Conservation (phyloP, 1,140 invertebrate genomes). For the Drosophila dunni region DNA sequence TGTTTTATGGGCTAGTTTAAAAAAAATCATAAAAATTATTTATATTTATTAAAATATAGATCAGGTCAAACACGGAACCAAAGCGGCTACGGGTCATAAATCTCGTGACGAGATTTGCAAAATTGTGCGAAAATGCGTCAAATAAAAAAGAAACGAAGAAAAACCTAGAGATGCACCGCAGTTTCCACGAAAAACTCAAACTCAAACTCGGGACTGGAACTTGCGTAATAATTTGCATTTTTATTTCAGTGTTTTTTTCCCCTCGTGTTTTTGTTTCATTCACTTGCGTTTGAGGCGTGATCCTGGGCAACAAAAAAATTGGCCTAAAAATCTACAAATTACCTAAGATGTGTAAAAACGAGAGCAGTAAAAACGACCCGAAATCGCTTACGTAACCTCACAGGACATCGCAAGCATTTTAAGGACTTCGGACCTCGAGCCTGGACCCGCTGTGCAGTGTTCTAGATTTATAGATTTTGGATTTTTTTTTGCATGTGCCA, state of each 20-base stretch:
- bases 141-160: constrained; percentile 32
- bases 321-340: constrained; percentile 78
- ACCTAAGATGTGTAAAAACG: constrained; percentile 74
- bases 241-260: constrained; percentile 33
- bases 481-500: constrained; percentile 56
- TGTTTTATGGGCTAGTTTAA: constrained; percentile 72
- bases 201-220: constrained; percentile 21
- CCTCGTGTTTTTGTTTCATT: constrained; percentile 47
- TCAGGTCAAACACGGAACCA: constrained; percentile 53
- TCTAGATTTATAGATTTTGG: constrained; percentile 18
- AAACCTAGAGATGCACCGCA: constrained; percentile 32
- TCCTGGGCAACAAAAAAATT: constrained; percentile 57
- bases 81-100: constrained; percentile 21
- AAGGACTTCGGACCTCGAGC: neutral
- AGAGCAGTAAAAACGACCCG: constrained; percentile 36
- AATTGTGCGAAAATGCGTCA: constrained; percentile 1
- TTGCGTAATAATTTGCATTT: constrained; percentile 82
- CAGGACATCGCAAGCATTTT: constrained; percentile 23
- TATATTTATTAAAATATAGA: constrained; percentile 58
- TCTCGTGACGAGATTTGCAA: neutral
- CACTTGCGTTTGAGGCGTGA: constrained; percentile 33
- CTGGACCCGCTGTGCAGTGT: constrained; percentile 56
- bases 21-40: constrained; percentile 80
- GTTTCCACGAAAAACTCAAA: constrained; percentile 47
- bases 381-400: constrained; percentile 52